Base-by-base conservation (phyloP, 2,113 vertebrate species). In the Callaeas wilsoni region DNA sequence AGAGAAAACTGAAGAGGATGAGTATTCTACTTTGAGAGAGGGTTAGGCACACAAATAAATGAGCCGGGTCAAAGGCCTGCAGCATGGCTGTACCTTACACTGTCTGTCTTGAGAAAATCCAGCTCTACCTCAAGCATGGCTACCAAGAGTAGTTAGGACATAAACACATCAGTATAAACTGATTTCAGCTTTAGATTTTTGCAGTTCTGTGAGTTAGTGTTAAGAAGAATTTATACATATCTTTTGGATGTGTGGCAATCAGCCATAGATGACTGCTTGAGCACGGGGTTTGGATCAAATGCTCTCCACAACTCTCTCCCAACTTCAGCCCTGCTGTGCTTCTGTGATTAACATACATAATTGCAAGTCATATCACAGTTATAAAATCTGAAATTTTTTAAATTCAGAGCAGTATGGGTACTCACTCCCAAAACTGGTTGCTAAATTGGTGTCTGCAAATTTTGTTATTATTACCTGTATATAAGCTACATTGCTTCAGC, bases 31-130 rank as follows among this genome's bases (percentile, higher is more conserved):
- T 73, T 23, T 77, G 46, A 47, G 49, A 33, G 8, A 27, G 13
- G 1, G 2, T 10, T 73, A 33, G 20, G 23, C 18, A 56, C 9
- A 47, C 3, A 60, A 33, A 7, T 68, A n/a, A 0, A 0, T 26
- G 30, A 65, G 14, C 16, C 41, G 60, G 12, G 27, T 9, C 30
- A 84, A 81, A 69, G 9, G 10, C 12, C 27, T 35, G 26, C 10
- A 39, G 1, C 10, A 16, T 41, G 41, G 26, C 18, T 60, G 8
- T 69, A 39, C 7, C 41, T 68, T 27, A 14, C 7, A 10, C 13
- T 8, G 13, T 50, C 59, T 84, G 33, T 18, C 44, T 64, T 87
- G 53, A 77, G 39, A 39, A 87, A 93, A 65, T 65, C 14, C 78
- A 87, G 9, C 5, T 23, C 23, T n/a, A 44, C 29, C 25, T 65